Conservation (phyloP, 2,888 invertebrate species). For the Phaedon cochleariae region DNA sequence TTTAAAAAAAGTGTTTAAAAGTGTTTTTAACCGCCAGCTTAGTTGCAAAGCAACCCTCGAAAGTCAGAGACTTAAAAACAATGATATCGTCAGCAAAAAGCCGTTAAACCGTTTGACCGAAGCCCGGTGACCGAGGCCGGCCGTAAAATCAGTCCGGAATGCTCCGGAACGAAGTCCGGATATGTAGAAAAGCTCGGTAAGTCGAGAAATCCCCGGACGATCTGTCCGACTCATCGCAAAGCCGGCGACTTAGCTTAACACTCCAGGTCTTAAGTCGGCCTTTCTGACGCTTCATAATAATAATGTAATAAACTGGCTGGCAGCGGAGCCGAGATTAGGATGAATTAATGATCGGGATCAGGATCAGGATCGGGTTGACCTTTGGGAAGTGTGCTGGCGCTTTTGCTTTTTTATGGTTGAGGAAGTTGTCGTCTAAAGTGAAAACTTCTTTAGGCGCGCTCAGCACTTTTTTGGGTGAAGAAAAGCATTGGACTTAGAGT, state of each 20-base stretch:
- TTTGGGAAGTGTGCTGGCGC: neutral
- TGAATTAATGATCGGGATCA: neutral
- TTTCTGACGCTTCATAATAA: conserved; percentile 41
- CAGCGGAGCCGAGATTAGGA: conserved; percentile 16
- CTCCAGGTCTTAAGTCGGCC: conserved; percentile 41
- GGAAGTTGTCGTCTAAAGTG: too few relatives aligned
- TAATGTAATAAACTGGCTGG: conserved; percentile 35
- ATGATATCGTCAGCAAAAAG: conserved; percentile 19
- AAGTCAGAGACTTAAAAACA: conserved; percentile 21
- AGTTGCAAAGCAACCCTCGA: too few relatives aligned
- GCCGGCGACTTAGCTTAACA: conserved; percentile 45
- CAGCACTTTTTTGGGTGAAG: too few relatives aligned
- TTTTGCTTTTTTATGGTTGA: too few relatives aligned
- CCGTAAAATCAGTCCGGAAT: conserved; percentile 47
- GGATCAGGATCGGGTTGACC: neutral
- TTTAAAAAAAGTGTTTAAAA: too few relatives aligned
- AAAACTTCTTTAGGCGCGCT: too few relatives aligned
- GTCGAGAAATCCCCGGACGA: conserved; percentile 46
- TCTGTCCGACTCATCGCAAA: conserved; percentile 45
- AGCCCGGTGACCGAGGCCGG: conserved; percentile 2
- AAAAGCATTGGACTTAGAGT: too few relatives aligned
- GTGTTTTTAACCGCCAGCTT: too few relatives aligned
- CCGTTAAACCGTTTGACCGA: conserved; percentile 36
- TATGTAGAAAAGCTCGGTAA: conserved; percentile 52
- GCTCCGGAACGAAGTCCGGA: too few relatives aligned